Base-by-base conservation (phyloP, 2,113 vertebrate species). In the Macheiramphus alcinus region DNA sequence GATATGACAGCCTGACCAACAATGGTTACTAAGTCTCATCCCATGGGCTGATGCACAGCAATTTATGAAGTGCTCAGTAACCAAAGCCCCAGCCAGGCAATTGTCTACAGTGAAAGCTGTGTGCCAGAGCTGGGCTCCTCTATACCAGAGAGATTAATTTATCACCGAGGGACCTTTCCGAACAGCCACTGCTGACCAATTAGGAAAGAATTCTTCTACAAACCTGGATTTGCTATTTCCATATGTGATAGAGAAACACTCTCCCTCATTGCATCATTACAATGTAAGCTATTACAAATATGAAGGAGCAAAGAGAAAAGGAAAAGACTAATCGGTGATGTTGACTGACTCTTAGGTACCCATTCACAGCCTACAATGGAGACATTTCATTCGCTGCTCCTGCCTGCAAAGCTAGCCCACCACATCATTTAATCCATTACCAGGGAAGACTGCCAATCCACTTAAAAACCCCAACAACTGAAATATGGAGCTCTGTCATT, bases 401-500 rank as follows among this genome's bases (percentile, higher is more conserved):
- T 62, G 66, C 68, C 80, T 19, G 5, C 62, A 66, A 18, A 48
- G 16, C 31, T 2, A 13, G 22, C 5, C 19, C 7, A 23, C 20
- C 17, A 4, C n/a, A 9, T 3, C 42, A 26, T 2, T 58, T 12
- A 2, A 48, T 20, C 26, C 0, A 0, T 15, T 5, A 16, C 23
- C 31, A 43, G 42, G 55, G 25, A 52, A 59, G 26, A 25, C 23
- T 59, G 21, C 32, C 15, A 27, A 34, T 6, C 55, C 59, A 5
- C 7, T 22, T 15, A 15, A 22, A 45, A 43, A 19, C 45, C 32
- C 45, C 62, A 27, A 2, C 14, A n/a, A 20, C 29, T 10, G 32
- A 29, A 56, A 14, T 3, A 8, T 1, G 4, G 18, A 52, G 72
- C 20, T 29, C 53, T 29, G 22, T 19, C 74, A 6, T 7, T 38